Evolutionary conservation across 2,888 invertebrate genomes (phyloP), one percentile per base, ranked within the genome.

Genomic region (Phaonia tiefii): DNA sequence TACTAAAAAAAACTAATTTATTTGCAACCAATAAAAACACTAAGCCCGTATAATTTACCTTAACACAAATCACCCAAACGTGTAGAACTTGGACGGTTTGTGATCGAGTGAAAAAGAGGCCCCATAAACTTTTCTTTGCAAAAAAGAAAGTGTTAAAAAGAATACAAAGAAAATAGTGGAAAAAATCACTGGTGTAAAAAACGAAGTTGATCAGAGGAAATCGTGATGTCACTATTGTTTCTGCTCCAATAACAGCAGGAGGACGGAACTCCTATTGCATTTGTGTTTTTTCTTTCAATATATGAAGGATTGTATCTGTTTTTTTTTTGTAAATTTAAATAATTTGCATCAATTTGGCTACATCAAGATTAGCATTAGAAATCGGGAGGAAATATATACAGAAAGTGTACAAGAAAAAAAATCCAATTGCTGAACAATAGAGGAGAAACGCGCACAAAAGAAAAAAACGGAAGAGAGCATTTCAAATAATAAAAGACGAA

Each of bases 171-270:
- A 31, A 31, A 8, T 5, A 31, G 31, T 44, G 58, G 25, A 75
- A 67, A 63, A 75, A 75, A 72, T 71, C 71, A 73, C 69, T 73
- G 66, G 66, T 77, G 72, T 78, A 75, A 58, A 54, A 74, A 79
- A 37, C 17, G 20, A 51, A 66, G 17, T 51, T 66, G 46, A 46
- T 63, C n/a, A 51, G 42, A 54, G 72, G 75, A 75, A 79, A 75
- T 75, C 78, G 83, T 85, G 85, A 85, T 85, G 85, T 85, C 85
- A 84, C 80, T 82, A 72, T 51, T 73, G 37, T 75, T 76, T 26
- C 8, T 31, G 31, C 31, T 31, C 31, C 31, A 31, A 31, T 31
- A 8, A 31, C 31, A 8, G 31, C 31, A 31, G 31, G 3, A 31
- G 31, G 8, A 5, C 31, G 31, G 8, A 31, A 31, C 3, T 31